Conservation (phyloP, 2,797 vertebrate species). For the Tinamus major region DNA sequence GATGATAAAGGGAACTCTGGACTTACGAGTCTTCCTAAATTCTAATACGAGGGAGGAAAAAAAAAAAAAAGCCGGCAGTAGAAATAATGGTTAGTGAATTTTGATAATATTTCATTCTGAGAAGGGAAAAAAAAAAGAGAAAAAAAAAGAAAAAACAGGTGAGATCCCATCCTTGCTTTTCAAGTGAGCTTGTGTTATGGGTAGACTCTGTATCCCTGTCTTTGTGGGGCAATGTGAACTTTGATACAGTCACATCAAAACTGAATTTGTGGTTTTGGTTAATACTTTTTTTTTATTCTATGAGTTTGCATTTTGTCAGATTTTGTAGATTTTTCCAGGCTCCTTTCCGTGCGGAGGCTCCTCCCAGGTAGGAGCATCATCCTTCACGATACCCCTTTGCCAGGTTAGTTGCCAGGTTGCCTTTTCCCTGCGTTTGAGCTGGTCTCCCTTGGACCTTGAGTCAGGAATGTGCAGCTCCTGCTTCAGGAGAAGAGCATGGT, state of each 20-base stretch:
- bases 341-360: background rate
- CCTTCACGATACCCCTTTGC: background rate
- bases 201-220: accelerated
- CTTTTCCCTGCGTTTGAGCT: background rate
- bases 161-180: accelerated
- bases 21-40: background rate
- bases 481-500: background rate
- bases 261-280: background rate
- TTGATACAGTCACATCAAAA: background rate
- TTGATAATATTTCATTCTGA: background rate
- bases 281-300: background rate
- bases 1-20: background rate
- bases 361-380: background rate
- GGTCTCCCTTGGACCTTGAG: background rate
- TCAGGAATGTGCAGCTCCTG: background rate
- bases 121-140: background rate
- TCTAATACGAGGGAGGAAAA: background rate
- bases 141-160: background rate
- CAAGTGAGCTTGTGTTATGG: background rate
- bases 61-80: background rate
- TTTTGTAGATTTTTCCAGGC: background rate
- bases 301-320: background rate
- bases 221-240: background rate
- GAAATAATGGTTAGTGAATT: background rate
- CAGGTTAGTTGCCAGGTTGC: background rate